Conservation (phyloP, 1,140 invertebrate species). For the Scaptomyza pallida region DNA sequence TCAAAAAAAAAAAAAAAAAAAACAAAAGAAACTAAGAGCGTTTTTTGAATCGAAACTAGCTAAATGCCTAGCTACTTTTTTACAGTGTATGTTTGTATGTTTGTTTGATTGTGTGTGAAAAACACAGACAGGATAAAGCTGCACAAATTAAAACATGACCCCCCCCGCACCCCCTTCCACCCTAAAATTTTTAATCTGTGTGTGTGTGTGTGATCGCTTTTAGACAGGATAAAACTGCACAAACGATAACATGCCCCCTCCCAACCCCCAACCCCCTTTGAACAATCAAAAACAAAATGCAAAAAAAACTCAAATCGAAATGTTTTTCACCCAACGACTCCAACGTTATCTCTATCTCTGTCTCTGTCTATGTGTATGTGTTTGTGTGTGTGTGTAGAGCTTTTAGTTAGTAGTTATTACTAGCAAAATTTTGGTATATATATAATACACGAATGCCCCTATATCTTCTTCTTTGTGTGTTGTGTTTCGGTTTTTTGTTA, state of each 20-base stretch:
- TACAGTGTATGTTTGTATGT: conserved; percentile 18
- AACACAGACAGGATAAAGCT: conserved; percentile 11
- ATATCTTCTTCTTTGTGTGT: background rate
- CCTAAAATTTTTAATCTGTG: too few species aligned
- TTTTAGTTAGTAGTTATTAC: background rate
- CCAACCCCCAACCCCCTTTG: too few species aligned
- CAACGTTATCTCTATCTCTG: too few species aligned
- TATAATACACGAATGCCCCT: background rate
- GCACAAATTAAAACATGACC: too few species aligned
- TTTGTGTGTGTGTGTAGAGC: background rate
- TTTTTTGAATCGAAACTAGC: conserved; percentile 12
- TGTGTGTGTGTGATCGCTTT: too few species aligned
- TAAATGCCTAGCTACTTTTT: conserved; percentile 16
- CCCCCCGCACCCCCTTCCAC: too few species aligned
- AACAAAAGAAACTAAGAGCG: too few species aligned
- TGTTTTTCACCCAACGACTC: too few species aligned
- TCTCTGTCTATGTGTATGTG: background rate
- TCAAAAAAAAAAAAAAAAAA: conserved; percentile 24
- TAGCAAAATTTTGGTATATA: background rate
- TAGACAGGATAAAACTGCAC: too few species aligned
- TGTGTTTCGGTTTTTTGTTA: background rate
- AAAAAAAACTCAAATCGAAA: too few species aligned
- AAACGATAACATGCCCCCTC: too few species aligned
- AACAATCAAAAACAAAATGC: too few species aligned
- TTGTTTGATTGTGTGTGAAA: conserved; percentile 6